phyloP scores from a whole-genome alignment of 2,797 vertebrate species.

The Fringilla coelebs region DNA sequence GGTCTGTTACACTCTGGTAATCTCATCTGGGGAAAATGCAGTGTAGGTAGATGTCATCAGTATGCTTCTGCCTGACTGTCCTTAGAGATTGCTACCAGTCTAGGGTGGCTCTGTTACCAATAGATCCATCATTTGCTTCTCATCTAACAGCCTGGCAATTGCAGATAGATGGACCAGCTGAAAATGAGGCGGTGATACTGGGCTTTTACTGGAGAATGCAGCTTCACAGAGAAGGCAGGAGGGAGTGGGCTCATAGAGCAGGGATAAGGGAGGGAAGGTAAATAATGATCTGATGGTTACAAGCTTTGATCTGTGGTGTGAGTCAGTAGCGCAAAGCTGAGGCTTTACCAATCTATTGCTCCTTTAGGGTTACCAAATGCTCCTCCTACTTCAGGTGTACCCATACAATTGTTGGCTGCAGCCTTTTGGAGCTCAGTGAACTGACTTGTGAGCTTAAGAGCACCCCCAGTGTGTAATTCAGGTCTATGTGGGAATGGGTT shows the following conservation, averaged over 20 bases:
- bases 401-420: not conserved
- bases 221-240: not conserved
- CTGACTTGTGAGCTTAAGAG: not conserved
- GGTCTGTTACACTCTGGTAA: fast-evolving
- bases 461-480: fast-evolving
- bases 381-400: not conserved
- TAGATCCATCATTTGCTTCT: not conserved
- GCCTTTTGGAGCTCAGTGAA: not conserved
- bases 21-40: not conserved
- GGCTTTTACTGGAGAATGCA: not conserved
- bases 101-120: not conserved
- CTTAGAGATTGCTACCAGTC: not conserved
- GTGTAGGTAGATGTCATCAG: not conserved
- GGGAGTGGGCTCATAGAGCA: not conserved
- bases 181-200: not conserved
- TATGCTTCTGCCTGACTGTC: not conserved
- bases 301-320: not conserved
- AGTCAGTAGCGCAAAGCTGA: not conserved
- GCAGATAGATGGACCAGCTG: not conserved
- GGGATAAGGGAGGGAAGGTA: not conserved
- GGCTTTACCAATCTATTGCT: not conserved
- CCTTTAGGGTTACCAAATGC: not conserved
- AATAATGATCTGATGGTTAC: not conserved
- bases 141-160: not conserved
- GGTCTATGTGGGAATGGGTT: not conserved